phyloP scores from a whole-genome alignment of 2,888 invertebrate species.

The Notocelia uddmanniana region DNA sequence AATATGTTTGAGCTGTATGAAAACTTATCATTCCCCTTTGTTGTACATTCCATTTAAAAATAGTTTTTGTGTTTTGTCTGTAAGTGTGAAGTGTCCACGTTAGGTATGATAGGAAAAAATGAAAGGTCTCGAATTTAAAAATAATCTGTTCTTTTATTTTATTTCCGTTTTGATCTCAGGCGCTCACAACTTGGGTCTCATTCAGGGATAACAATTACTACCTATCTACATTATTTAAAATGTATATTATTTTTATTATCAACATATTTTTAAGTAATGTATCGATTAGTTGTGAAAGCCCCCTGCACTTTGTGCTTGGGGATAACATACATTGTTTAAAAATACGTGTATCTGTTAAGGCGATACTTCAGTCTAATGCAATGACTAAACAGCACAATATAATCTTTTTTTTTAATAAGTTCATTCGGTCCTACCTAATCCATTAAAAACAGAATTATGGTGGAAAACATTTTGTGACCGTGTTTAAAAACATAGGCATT shows the following conservation, averaged over 20 bases:
- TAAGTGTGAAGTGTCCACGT: not conserved
- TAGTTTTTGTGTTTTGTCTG: slow-evolving; percentile 27
- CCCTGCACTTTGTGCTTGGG: slow-evolving; percentile 34
- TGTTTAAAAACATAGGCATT: slow-evolving; percentile 30
- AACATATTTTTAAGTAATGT: slow-evolving; percentile 64
- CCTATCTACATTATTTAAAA: slow-evolving; percentile 61
- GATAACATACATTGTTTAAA: slow-evolving; percentile 61
- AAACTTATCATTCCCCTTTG: slow-evolving; percentile 4
- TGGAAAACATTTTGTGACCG: slow-evolving; percentile 54
- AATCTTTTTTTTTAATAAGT: slow-evolving; percentile 54
- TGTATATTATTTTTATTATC: slow-evolving; percentile 55
- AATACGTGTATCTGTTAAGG: slow-evolving; percentile 65
- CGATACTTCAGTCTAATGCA: slow-evolving; percentile 79
- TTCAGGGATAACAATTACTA: slow-evolving; percentile 71
- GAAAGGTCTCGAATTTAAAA: slow-evolving; percentile 67
- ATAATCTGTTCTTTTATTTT: slow-evolving; percentile 83
- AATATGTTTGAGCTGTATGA: not conserved
- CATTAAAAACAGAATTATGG: slow-evolving; percentile 48
- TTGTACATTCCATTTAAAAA: slow-evolving; percentile 36
- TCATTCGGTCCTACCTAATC: slow-evolving; percentile 54
- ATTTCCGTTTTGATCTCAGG: slow-evolving; percentile 78
- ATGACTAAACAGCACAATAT: slow-evolving; percentile 70
- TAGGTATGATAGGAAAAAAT: slow-evolving; percentile 49
- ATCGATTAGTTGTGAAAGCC: slow-evolving; percentile 40
- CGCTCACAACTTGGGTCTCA: slow-evolving; percentile 70